phyloP scores from a whole-genome alignment of 2,888 invertebrate species.

The Notodonta ziczac region DNA sequence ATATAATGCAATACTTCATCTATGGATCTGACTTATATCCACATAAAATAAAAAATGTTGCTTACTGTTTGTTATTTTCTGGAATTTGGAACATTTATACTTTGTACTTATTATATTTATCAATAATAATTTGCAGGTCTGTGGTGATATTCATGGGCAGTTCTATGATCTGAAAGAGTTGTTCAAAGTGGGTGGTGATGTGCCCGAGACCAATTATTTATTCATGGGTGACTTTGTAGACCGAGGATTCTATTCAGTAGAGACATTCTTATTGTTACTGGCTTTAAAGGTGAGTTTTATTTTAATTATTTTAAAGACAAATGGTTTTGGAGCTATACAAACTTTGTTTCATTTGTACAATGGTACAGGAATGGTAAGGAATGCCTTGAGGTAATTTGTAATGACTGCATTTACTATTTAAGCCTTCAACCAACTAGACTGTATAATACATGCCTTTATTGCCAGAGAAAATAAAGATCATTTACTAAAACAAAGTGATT shows the following conservation, averaged over 20 bases:
- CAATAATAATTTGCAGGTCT: conserved; percentile 88
- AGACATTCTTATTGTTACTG: conserved; percentile 97
- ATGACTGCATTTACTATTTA: too few species aligned
- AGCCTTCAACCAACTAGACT: too few species aligned
- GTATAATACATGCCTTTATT: too few species aligned
- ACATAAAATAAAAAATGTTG: too few species aligned
- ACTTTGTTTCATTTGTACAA: not conserved
- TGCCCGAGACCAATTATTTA: conserved; percentile 99
- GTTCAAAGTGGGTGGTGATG: conserved; percentile 99
- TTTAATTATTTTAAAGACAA: not conserved
- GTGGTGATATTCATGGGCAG: conserved; percentile 99
- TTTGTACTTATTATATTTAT: too few species aligned
- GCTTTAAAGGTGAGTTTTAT: conserved; percentile 93
- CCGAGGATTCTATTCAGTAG: conserved; percentile 99
- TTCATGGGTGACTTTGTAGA: conserved; percentile 99
- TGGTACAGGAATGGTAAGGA: too few species aligned
- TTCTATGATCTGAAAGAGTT: conserved; percentile 99
- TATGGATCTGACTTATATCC: too few species aligned
- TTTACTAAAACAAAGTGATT: too few species aligned
- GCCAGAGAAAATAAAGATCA: too few species aligned
- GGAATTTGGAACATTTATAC: too few species aligned
- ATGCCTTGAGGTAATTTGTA: not conserved
- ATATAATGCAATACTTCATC: too few species aligned
- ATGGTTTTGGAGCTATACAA: not conserved
- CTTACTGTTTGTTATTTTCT: too few species aligned